Evolutionary conservation across 2,113 vertebrate species (phyloP).

Genomic region (Ochotona curzoniae): DNA sequence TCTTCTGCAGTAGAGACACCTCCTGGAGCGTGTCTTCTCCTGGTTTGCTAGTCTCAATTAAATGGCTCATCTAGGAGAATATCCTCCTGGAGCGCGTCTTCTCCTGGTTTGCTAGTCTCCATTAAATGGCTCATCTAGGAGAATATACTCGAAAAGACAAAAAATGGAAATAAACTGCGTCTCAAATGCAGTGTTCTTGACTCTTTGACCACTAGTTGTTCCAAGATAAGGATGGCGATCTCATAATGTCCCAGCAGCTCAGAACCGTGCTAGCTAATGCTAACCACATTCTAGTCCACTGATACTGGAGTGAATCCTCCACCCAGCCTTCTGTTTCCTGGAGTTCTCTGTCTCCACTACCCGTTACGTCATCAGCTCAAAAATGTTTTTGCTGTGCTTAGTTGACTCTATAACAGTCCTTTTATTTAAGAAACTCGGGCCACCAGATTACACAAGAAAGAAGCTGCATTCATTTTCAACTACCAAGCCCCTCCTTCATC

Average conservation of each 20-base stretch:
- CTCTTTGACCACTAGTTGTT: slow-evolving; percentile 68
- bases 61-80: too few relatives aligned
- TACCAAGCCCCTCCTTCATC: too few relatives aligned
- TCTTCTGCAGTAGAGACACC: too few relatives aligned
- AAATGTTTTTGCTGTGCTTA: slow-evolving; percentile 57
- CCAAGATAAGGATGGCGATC: slow-evolving; percentile 77
- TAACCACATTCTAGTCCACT: slow-evolving; percentile 69
- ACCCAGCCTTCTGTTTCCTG: slow-evolving; percentile 33
- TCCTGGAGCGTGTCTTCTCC: too few relatives aligned
- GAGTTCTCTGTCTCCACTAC: slow-evolving; percentile 56
- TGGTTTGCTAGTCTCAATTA: too few relatives aligned
- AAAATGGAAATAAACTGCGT: slow-evolving; percentile 9
- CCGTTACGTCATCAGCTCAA: slow-evolving; percentile 25
- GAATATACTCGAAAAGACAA: too few relatives aligned
- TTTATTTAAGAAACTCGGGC: slow-evolving; percentile 57
- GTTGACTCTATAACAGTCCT: slow-evolving; percentile 48
- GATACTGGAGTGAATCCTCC: slow-evolving; percentile 18
- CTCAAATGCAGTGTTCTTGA: slow-evolving; percentile 64
- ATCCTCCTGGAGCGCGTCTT: too few relatives aligned
- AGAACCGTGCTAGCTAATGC: slow-evolving; percentile 57
- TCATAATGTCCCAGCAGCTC: slow-evolving; percentile 74
- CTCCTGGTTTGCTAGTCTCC: too few relatives aligned
- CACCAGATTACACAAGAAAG: slow-evolving; percentile 74
- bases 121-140: too few relatives aligned
- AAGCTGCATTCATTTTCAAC: slow-evolving; percentile 70